A percentile compares a stretch with the other conserved stretches of the same genome.
phyloP scores from a whole-genome alignment of 2,113 vertebrate species.

The Pycnonotus jocosus region DNA sequence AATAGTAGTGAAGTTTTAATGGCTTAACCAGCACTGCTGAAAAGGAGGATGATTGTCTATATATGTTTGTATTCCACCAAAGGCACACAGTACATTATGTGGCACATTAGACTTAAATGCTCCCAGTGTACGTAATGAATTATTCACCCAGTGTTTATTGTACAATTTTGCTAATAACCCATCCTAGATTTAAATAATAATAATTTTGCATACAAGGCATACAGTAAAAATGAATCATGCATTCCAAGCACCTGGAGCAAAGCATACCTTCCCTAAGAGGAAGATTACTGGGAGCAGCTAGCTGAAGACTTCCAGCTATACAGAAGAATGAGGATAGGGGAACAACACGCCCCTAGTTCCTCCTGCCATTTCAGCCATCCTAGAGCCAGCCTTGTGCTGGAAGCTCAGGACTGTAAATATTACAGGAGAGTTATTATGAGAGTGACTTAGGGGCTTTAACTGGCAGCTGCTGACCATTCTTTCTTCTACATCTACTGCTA shows the following conservation, averaged over 20 bases:
- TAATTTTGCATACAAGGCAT: neutral
- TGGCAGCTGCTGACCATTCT: neutral
- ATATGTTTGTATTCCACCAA: neutral
- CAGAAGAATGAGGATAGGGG: neutral
- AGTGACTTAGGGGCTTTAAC: neutral
- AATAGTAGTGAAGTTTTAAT: neutral
- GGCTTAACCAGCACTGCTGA: neutral
- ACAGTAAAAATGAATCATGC: neutral
- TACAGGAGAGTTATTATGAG: too few species aligned
- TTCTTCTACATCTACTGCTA: neutral
- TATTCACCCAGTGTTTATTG: slow-evolving; percentile 12
- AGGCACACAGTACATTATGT: neutral
- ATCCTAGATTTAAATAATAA: slow-evolving; percentile 28
- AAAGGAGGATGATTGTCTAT: neutral
- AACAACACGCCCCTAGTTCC: neutral
- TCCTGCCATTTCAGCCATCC: neutral
- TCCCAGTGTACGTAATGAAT: neutral
- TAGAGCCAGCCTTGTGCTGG: neutral
- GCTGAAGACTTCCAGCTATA: neutral
- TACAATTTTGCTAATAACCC: slow-evolving; percentile 18
- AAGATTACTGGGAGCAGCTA: neutral
- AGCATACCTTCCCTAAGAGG: neutral
- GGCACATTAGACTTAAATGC: slow-evolving; percentile 20
- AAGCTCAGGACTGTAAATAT: neutral
- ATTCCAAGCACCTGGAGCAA: neutral